Conservation (phyloP, 2,797 vertebrate genomes). For the Astyanax mexicanus region DNA sequence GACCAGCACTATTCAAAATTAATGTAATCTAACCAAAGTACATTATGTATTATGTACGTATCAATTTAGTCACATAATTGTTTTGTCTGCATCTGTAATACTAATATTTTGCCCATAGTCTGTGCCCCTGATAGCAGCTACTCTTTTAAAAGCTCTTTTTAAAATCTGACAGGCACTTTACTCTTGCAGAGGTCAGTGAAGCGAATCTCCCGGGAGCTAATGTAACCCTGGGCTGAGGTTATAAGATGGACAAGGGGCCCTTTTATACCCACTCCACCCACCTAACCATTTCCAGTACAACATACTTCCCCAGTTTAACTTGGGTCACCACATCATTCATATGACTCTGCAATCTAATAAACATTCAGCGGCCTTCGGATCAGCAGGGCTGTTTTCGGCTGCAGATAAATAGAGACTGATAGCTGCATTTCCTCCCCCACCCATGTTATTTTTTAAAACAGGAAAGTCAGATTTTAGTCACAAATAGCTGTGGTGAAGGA, state of each 20-base stretch:
- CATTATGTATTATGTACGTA: no score
- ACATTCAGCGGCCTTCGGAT: not conserved
- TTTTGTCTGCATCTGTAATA: no score
- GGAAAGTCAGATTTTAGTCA: not conserved
- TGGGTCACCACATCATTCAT: constrained; percentile 18
- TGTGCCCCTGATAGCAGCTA: no score
- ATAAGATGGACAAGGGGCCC: constrained; percentile 9
- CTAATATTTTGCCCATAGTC: no score
- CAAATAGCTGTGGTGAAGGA: not conserved
- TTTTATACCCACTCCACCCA: constrained; percentile 30
- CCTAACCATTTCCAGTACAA: constrained; percentile 10
- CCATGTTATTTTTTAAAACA: no score
- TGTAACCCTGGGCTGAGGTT: constrained; percentile 11
- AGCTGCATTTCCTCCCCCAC: not conserved
- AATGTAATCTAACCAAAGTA: not conserved
- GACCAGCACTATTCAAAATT: no score
- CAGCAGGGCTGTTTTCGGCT: not conserved
- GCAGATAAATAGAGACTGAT: not conserved
- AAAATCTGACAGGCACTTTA: no score
- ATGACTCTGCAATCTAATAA: constrained; percentile 42
- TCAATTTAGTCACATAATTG: no score
- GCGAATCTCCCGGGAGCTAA: not conserved
- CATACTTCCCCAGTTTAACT: constrained; percentile 33
- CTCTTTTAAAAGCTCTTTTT: no score
- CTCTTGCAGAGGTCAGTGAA: constrained; percentile 1